Base-by-base conservation (phyloP, 2,797 vertebrate genomes). In the Dallia pectoralis region DNA sequence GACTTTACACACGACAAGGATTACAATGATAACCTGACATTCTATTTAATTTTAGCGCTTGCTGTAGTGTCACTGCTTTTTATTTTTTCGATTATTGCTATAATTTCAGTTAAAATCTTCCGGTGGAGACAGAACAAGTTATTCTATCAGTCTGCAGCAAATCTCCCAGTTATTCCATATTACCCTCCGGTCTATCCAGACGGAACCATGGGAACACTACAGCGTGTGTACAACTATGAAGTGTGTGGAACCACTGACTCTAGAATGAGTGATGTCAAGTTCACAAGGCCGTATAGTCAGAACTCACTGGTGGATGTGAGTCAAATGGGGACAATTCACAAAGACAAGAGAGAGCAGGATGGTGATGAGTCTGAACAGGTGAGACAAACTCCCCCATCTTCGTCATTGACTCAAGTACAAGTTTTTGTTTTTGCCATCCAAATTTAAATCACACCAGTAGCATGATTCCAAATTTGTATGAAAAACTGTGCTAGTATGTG, bases 171-270 rank as follows among this genome's bases (percentile, higher is more conserved):
- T 70, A 74, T 78, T 44, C 69, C 72, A 2, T 76, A 85, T 14
- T 84, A 88, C 59, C 78, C 86, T 71, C 84, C 86, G 0, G 15
- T 87, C 63, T 85, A 85, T 4, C 78, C 82, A 19, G 77, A 72
- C 18, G 69, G 69, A 44, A 65, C 65, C 29, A 36, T 71, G 5
- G 69, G 69, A 44, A 65, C 73, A 22, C 51, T 71, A 15, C 63
- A 51, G 7, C 72, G 65, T 19, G 68, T 76, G 61, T 76, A 71
- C 63, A 71, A 71, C 65, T 88, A 87, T 0, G 83, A 86, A 53
- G 70, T 85, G 16, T 84, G 74, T 48, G 80, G 87, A 32, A 87
- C 86, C 0, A 27, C 85, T 0, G 87, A 84, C 69, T 89, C 83
- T 0, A 16, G 77, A 40, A 84, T 82, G 18, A 87, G 72, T 49